Percentiles rank a stretch among this genome's conserved stretches.
Conservation (phyloP, 2,797 vertebrate genomes). For the Lepus townsendii region DNA sequence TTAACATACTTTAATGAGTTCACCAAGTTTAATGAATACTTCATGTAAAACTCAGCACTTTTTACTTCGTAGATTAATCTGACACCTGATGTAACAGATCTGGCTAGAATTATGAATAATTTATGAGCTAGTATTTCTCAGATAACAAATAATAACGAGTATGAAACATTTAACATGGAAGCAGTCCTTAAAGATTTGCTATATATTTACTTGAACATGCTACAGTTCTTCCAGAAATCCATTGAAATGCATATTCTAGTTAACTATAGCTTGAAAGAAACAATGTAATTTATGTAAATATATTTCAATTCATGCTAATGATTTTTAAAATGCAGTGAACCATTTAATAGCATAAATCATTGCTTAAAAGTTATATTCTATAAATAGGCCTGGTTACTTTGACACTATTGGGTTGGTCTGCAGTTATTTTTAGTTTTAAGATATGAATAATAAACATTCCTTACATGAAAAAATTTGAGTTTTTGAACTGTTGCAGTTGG, state of each 20-base stretch:
- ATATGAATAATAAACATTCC: conserved; percentile 70
- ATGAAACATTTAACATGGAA: conserved; percentile 75
- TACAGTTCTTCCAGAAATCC: conserved; percentile 65
- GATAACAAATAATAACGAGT: conserved; percentile 75
- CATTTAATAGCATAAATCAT: conserved; percentile 76
- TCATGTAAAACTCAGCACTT: conserved; percentile 87
- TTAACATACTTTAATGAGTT: conserved; percentile 90
- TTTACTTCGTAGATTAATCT: conserved; percentile 85
- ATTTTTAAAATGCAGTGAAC: conserved; percentile 76
- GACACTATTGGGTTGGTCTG: conserved; percentile 54
- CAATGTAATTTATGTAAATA: conserved; percentile 81
- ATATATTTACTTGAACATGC: conserved; percentile 59
- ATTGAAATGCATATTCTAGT: conserved; percentile 72
- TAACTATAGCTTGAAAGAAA: conserved; percentile 78
- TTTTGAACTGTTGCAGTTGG: conserved; percentile 54
- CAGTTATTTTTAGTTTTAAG: conserved; percentile 65
- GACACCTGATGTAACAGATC: conserved; percentile 85
- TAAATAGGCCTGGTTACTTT: conserved; percentile 78
- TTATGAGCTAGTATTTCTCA: conserved; percentile 83
- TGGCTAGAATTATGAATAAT: conserved; percentile 87
- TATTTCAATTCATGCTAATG: conserved; percentile 77
- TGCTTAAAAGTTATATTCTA: conserved; percentile 76
- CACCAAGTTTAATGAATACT: conserved; percentile 86
- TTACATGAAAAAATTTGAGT: conserved; percentile 52
- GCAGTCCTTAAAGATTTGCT: conserved; percentile 72